Percentiles rank a stretch among this genome's conserved stretches.
Evolutionary conservation across 2,888 invertebrate species (phyloP).

Genomic region (Lysandra bellargus): DNA sequence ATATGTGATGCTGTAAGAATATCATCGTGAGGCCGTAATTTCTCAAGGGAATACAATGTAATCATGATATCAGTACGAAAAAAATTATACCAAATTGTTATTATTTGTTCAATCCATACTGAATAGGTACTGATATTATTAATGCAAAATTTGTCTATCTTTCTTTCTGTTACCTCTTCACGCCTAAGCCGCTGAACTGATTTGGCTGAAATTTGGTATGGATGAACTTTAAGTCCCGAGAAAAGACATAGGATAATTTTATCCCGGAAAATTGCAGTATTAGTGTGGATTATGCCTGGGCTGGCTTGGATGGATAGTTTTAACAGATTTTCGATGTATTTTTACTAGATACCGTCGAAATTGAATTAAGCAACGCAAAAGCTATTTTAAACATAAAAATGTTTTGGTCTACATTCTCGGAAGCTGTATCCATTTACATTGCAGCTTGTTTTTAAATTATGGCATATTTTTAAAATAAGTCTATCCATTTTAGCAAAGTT

Average conservation of each 20-base stretch:
- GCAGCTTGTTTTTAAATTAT: background rate
- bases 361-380: background rate
- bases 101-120: no score
- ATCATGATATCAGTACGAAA: background rate
- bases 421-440: background rate
- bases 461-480: background rate
- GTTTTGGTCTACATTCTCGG: background rate
- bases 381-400: background rate
- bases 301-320: no score
- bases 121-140: no score
- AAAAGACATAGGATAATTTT: no score
- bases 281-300: no score
- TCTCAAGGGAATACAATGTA: constrained; percentile 1
- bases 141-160: no score
- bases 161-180: no score
- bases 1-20: background rate
- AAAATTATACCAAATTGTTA: background rate
- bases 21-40: background rate
- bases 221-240: no score
- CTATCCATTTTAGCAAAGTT: no score
- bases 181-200: no score
- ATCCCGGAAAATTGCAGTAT: no score
- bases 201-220: no score
- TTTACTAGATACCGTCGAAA: background rate
- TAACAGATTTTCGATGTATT: background rate